phyloP scores from a whole-genome alignment of 1,140 invertebrate genomes.

The Brachionus calyciflorus region DNA sequence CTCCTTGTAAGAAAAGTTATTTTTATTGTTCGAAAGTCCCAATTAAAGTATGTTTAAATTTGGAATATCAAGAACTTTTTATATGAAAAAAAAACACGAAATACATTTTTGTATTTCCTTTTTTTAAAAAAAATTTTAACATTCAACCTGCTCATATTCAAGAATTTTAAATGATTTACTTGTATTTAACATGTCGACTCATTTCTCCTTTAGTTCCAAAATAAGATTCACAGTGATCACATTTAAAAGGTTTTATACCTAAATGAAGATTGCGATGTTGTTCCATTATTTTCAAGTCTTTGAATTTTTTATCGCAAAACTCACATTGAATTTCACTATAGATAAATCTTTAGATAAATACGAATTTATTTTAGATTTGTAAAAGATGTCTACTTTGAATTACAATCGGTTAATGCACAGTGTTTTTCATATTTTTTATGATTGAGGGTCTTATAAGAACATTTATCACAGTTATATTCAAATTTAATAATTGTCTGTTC shows the following conservation, averaged over 20 bases:
- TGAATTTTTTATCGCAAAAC: conserved; percentile 32
- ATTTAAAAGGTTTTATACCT: conserved; percentile 41
- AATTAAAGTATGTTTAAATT: too few relatives aligned
- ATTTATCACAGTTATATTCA: not conserved
- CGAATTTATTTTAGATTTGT: not conserved
- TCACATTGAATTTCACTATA: conserved; percentile 41
- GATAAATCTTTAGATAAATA: not conserved
- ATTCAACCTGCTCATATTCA: too few relatives aligned
- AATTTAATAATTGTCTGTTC: too few relatives aligned
- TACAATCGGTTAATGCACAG: not conserved
- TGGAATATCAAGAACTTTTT: not conserved
- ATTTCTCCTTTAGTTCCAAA: conserved; percentile 94
- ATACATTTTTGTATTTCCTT: too few relatives aligned
- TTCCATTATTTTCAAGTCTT: not conserved
- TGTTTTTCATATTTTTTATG: conserved; percentile 16
- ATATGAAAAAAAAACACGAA: not conserved
- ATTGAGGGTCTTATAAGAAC: not conserved
- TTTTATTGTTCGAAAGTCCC: too few relatives aligned
- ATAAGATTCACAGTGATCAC: conserved; percentile 73
- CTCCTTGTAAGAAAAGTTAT: too few relatives aligned
- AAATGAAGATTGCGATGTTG: conserved; percentile 38
- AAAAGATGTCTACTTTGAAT: not conserved
- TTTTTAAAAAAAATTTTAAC: too few relatives aligned
- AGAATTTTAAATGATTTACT: too few relatives aligned
- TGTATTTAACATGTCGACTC: conserved; percentile 77